Evolutionary conservation across 2,797 vertebrate species (phyloP).

Genomic region (Epinephelus malabaricus): DNA sequence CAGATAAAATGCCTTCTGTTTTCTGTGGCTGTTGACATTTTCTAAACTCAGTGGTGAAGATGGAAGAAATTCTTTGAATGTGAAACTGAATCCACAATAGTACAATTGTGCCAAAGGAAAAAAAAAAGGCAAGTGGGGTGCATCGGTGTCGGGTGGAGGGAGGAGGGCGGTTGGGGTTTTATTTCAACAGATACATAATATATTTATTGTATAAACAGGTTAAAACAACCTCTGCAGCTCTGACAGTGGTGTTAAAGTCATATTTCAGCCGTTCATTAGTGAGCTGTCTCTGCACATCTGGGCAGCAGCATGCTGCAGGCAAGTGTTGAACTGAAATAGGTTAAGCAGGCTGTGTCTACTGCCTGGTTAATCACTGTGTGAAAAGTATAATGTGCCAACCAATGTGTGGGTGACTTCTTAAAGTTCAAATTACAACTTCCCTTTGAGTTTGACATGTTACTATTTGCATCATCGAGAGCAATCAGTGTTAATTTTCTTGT

Average conservation of each 20-base stretch:
- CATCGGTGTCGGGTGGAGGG: not conserved
- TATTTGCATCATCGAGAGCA: constrained; percentile 42
- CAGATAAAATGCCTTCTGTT: constrained; percentile 66
- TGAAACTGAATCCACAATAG: constrained; percentile 39
- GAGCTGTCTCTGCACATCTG: constrained; percentile 48
- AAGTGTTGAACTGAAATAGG: constrained; percentile 35
- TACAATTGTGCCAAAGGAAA: constrained; percentile 7
- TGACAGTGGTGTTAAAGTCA: constrained; percentile 39
- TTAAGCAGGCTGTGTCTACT: constrained; percentile 31
- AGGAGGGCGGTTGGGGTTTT: not conserved
- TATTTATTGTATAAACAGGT: constrained; percentile 33
- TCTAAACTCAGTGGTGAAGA: constrained; percentile 49
- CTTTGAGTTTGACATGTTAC: constrained; percentile 33
- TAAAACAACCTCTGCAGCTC: constrained; percentile 49
- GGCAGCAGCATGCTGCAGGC: constrained; percentile 23
- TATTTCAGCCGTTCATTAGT: constrained; percentile 53
- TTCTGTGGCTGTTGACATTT: constrained; percentile 63
- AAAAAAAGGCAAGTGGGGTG: not conserved
- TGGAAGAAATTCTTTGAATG: constrained; percentile 41
- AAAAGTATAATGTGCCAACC: constrained; percentile 51
- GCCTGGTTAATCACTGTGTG: constrained; percentile 52
- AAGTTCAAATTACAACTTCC: constrained; percentile 58
- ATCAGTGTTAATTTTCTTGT: constrained; percentile 45
- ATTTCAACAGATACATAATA: constrained; percentile 29
- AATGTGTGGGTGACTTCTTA: constrained; percentile 35